Base-by-base conservation (phyloP, 2,888 invertebrate genomes). In the Amphipyra berbera region DNA sequence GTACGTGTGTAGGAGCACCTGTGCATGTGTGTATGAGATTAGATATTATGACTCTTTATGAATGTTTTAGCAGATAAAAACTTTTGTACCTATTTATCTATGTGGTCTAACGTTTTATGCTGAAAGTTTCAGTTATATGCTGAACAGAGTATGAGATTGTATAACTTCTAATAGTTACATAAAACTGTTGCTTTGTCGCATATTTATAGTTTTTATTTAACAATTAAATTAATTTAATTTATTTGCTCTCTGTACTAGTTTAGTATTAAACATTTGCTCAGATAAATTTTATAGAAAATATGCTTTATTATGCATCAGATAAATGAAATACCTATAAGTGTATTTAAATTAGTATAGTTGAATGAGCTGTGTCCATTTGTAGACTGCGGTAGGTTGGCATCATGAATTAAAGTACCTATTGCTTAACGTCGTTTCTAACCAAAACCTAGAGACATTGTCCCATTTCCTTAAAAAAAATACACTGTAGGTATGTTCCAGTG, bases 31-130 rank as follows among this genome's bases (percentile, higher is more conserved):
- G 72, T 58, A 62, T 61, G 48, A 70, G 73, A 82, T 82, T 75
- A 78, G 50, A 69, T 69, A 64, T 76, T 74, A 74, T 37, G 42
- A 41, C 47, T 58, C 47, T 64, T 55, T 72, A 73, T 81, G 63
- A 68, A 70, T 69, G 44, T 68, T 80, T 69, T 55, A 75, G 45
- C 33, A 44, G 56, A 66, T 73, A 60, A 73, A 61, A 72, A 57
- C 45, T 60, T 50, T 15, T 35, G 6, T 62, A n/a, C n/a, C n/a
- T n/a, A 55, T 67, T 54, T 63, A 50, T 37, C 7, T 44, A 38
- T 9, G 33, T 21, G 41, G 45, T 46, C 21, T 35, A 35, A 9
- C 42, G 44, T 42, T 71, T 64, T 38, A 53, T 45, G 45, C n/a
- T 53, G 15, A 69, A 69, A 56, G 15, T 74, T 55, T 42, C 6